Conservation (phyloP, 1,140 invertebrate species). For the Matsumurasca onukii region DNA sequence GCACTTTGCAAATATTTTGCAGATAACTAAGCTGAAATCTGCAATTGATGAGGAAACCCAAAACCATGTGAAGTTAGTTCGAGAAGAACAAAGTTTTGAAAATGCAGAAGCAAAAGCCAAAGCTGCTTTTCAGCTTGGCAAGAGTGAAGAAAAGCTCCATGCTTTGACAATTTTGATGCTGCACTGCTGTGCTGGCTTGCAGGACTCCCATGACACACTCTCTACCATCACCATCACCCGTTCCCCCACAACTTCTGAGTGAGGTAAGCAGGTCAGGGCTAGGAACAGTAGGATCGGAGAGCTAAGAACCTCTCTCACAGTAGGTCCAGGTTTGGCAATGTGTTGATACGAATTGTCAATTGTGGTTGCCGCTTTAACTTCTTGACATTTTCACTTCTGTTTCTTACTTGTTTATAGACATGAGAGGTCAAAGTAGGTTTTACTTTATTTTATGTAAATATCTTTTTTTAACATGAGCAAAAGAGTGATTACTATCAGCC, state of each 20-base stretch:
- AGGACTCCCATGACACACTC: slow-evolving; percentile 58
- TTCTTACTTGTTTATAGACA: too few relatives aligned
- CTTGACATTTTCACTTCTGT: too few relatives aligned
- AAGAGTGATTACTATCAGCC: too few relatives aligned
- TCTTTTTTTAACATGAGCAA: too few relatives aligned
- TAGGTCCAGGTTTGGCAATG: too few relatives aligned
- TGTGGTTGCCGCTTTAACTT: too few relatives aligned
- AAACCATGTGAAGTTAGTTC: slow-evolving; percentile 52
- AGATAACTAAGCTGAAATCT: slow-evolving; percentile 74
- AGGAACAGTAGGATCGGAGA: too few relatives aligned
- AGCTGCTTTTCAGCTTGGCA: slow-evolving; percentile 54
- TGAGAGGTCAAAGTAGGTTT: too few relatives aligned
- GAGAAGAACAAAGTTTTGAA: slow-evolving; percentile 50
- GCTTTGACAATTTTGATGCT: slow-evolving; percentile 80
- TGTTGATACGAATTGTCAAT: too few relatives aligned
- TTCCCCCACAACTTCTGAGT: not conserved
- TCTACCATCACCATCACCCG: not conserved
- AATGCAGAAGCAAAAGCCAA: slow-evolving; percentile 56
- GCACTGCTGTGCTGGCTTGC: slow-evolving; percentile 81
- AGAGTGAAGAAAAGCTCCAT: slow-evolving; percentile 73
- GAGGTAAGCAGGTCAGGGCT: too few relatives aligned
- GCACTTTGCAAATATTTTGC: slow-evolving; percentile 40
- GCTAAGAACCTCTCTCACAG: too few relatives aligned
- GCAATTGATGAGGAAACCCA: slow-evolving; percentile 64
- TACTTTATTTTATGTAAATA: too few relatives aligned